Conservation (phyloP, 2,797 vertebrate genomes). For the Calcarius lapponicus region DNA sequence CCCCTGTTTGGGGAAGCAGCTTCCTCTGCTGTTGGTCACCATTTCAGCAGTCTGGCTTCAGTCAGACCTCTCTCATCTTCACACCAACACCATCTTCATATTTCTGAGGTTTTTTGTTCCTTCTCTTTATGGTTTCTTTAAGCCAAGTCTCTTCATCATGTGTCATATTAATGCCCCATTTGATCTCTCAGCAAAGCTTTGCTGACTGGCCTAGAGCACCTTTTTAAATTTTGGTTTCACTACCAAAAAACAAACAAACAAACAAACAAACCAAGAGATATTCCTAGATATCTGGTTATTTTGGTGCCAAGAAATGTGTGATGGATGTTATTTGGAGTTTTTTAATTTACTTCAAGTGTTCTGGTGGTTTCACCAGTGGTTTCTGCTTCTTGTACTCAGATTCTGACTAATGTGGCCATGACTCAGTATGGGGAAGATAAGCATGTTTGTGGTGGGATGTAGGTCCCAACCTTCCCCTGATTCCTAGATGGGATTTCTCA, state of each 20-base stretch:
- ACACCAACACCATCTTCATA: neutral
- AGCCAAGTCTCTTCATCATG: neutral
- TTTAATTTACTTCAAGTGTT: neutral
- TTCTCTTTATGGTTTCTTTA: neutral
- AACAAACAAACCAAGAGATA: neutral
- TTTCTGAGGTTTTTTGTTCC: neutral
- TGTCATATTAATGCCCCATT: neutral
- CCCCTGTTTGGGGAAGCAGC: rapidly evolving
- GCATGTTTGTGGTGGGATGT: neutral
- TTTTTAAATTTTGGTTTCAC: neutral
- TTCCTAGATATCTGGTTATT: neutral
- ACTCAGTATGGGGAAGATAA: neutral
- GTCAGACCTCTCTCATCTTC: neutral
- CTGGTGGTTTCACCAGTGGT: neutral
- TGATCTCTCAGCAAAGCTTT: neutral
- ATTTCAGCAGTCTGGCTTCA: neutral
- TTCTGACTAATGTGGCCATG: neutral
- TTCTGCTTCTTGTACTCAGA: neutral
- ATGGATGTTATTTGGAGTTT: neutral
- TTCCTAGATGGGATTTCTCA: neutral
- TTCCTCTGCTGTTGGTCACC: neutral
- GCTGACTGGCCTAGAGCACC: neutral
- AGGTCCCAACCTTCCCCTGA: neutral
- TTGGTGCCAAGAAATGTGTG: neutral
- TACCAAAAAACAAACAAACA: neutral